These are phyloP conservation scores for Percina caprodes DNA, from an alignment of 2,113 vertebrate genomes.

Conservation along the genomic window DNA sequence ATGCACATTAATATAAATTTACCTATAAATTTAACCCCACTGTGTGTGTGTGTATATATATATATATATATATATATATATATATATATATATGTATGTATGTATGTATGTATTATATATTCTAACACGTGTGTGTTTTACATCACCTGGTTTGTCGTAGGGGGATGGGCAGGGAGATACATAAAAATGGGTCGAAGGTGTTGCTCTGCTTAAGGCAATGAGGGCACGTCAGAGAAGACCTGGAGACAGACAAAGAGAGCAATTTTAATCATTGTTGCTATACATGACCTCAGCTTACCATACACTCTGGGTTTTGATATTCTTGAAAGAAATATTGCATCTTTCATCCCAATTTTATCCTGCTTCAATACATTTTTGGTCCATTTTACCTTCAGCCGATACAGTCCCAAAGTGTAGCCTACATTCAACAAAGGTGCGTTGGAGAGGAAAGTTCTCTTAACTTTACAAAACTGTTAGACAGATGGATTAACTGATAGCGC, in stretches of 20 bases:
- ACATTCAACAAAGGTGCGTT: not conserved
- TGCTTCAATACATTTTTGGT: not conserved
- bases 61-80: too few relatives aligned
- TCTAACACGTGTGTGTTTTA: constrained; percentile 15
- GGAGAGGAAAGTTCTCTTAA: not conserved
- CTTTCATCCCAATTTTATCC: not conserved
- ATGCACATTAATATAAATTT: too few relatives aligned
- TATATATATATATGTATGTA: too few relatives aligned
- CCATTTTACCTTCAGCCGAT: not conserved
- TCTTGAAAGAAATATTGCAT: not conserved
- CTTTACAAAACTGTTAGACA: not conserved
- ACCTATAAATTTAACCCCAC: too few relatives aligned
- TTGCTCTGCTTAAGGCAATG: constrained; percentile 97
- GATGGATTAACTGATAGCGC: constrained; percentile 3
- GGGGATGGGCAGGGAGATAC: constrained; percentile 94
- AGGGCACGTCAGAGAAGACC: constrained; percentile 95
- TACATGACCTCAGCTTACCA: not conserved
- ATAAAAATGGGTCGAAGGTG: constrained; percentile 96
- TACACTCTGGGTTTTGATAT: not conserved
- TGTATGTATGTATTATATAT: too few relatives aligned
- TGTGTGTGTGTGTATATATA: too few relatives aligned
- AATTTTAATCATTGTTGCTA: not conserved
- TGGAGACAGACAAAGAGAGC: constrained; percentile 62
- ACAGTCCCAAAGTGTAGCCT: not conserved
- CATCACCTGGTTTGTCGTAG: constrained; percentile 93